Conservation (phyloP, 2,113 vertebrate genomes). For the Eurypyga helias region DNA sequence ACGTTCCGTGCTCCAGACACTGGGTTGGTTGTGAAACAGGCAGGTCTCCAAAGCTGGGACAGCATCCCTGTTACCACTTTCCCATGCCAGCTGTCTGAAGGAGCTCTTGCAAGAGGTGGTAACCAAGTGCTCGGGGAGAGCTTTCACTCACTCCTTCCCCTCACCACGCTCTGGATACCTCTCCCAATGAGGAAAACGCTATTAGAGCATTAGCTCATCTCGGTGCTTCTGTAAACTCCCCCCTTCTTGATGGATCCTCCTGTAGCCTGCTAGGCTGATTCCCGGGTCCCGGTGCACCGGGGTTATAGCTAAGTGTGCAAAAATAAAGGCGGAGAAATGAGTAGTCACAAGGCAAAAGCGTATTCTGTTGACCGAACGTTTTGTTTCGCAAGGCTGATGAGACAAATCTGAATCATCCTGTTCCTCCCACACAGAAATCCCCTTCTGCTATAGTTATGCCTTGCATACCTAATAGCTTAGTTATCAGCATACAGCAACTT, state of each 20-base stretch:
- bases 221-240: background rate
- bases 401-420: slow-evolving; percentile 58
- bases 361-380: slow-evolving; percentile 38
- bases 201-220: background rate
- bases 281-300: background rate
- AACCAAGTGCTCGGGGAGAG: background rate
- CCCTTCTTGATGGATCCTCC: background rate
- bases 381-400: slow-evolving; percentile 48
- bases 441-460: slow-evolving; percentile 42
- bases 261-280: background rate
- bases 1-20: background rate
- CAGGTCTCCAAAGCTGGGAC: background rate
- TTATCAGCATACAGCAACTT: background rate
- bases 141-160: background rate
- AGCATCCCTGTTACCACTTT: background rate
- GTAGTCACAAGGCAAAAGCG: background rate
- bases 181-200: background rate
- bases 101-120: background rate
- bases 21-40: background rate
- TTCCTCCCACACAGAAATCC: slow-evolving; percentile 70
- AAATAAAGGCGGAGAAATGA: slow-evolving; percentile 7
- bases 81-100: background rate
- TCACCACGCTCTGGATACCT: fast-evolving
- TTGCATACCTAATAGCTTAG: slow-evolving; percentile 31
- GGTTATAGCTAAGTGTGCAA: background rate